phyloP scores from a whole-genome alignment of 2,113 vertebrate genomes.

The Dunckerocampus dactyliophorus region DNA sequence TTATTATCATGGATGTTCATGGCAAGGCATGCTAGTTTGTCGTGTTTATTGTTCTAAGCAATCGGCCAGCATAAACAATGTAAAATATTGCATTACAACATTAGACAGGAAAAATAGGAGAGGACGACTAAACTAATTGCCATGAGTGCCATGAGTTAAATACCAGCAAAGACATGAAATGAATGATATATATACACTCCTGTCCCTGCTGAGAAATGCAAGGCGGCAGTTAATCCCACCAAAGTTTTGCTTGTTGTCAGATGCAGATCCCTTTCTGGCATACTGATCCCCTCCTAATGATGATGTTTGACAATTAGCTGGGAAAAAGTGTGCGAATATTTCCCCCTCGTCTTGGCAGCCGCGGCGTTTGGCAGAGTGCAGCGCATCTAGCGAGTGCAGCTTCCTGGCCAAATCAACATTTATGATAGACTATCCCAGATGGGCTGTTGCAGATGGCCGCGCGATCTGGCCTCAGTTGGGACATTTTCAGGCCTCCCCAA shows the following conservation, averaged over 20 bases:
- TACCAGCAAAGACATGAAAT: background rate
- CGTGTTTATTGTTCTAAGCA: too few relatives aligned
- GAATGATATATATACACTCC: background rate
- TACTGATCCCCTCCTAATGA: conserved; percentile 46
- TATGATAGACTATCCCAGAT: conserved; percentile 68
- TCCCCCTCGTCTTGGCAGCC: conserved; percentile 51
- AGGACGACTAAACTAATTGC: background rate
- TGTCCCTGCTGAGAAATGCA: background rate
- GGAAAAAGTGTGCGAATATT: conserved; percentile 59
- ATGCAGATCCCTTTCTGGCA: conserved; percentile 34
- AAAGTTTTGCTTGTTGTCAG: conserved; percentile 21
- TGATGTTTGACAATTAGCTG: conserved; percentile 65
- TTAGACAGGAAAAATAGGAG: too few relatives aligned
- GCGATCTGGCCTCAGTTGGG: conserved; percentile 58
- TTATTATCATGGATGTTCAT: too few relatives aligned
- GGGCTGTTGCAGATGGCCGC: conserved; percentile 67
- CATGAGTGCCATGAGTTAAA: background rate
- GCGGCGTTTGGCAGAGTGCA: conserved; percentile 47
- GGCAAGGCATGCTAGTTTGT: too few relatives aligned
- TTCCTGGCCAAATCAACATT: conserved; percentile 66
- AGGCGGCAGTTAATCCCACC: conserved; percentile 13
- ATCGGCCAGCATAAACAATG: too few relatives aligned
- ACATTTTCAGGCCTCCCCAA: conserved; percentile 52
- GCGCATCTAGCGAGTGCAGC: conserved; percentile 47
- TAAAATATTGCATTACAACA: too few relatives aligned